phyloP scores from a whole-genome alignment of 1,140 invertebrate genomes.

The Andrena cerasifolii region DNA sequence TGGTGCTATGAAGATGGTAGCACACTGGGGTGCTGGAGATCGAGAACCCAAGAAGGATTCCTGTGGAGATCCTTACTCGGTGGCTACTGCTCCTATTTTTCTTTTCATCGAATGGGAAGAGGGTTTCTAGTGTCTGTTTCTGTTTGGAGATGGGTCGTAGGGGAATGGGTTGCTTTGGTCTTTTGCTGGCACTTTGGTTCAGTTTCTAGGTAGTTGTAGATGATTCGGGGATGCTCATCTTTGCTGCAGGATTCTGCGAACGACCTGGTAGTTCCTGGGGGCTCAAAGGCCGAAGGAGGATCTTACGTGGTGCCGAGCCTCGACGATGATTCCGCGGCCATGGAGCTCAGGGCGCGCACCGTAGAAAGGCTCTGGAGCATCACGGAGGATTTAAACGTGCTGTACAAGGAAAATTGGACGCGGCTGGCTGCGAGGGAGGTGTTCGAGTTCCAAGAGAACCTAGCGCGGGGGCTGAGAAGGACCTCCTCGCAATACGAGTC shows the following conservation, averaged over 20 bases:
- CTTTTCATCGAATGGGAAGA: no score
- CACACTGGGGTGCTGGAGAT: no score
- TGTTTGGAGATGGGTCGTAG: no score
- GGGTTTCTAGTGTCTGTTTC: no score
- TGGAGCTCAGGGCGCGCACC: conserved; percentile 83
- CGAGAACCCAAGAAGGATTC: no score
- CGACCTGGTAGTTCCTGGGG: conserved; percentile 68
- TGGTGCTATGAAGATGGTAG: no score
- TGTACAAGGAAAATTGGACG: conserved; percentile 98
- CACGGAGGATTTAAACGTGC: conserved; percentile 95
- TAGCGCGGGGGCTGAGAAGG: conserved; percentile 79
- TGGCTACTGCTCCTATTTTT: no score
- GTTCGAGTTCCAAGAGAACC: conserved; percentile 90
- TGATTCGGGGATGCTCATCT: background rate
- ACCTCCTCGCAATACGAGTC: conserved; percentile 78
- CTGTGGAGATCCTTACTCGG: no score
- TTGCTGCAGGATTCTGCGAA: conserved; percentile 67
- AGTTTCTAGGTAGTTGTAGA: no score
- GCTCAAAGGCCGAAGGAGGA: conserved; percentile 70
- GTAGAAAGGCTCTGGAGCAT: conserved; percentile 95
- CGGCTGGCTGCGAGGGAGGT: conserved; percentile 91
- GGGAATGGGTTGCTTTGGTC: no score
- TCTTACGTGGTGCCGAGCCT: conserved; percentile 54
- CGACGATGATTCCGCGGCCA: conserved; percentile 72
- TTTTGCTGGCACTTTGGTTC: no score